Percentiles rank a stretch among this genome's conserved stretches.
Conservation (phyloP, 2,113 vertebrate species). For the Eleginops maclovinus region DNA sequence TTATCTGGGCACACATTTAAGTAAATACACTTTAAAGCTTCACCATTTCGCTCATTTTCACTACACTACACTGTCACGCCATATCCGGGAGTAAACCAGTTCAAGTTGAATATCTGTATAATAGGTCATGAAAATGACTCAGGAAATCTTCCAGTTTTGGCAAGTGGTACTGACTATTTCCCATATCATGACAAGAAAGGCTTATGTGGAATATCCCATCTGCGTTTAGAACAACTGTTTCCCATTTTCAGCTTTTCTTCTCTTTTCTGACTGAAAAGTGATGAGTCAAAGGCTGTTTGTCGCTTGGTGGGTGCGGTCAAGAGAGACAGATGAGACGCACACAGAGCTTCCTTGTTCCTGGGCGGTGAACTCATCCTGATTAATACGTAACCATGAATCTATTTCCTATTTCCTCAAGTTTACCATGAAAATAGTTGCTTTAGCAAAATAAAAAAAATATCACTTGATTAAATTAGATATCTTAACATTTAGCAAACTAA, state of each 20-base stretch:
- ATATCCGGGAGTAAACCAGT: not conserved
- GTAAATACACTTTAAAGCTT: not conserved
- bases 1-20: not conserved
- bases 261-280: slow-evolving; percentile 2
- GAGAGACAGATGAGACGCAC: slow-evolving; percentile 19
- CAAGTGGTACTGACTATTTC: not conserved
- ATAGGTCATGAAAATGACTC: slow-evolving; percentile 4
- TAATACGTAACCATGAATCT: slow-evolving; percentile 14
- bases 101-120: not conserved
- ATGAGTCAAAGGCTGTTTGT: slow-evolving; percentile 39
- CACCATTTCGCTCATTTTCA: not conserved
- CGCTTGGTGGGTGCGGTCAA: not conserved
- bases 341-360: slow-evolving; percentile 24
- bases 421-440: not conserved
- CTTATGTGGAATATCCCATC: not conserved
- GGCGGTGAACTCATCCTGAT: not conserved
- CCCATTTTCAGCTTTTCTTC: slow-evolving; percentile 10
- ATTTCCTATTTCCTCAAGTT: not conserved
- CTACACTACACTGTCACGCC: not conserved
- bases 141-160: not conserved
- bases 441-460: slow-evolving; percentile 33
- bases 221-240: slow-evolving; percentile 13
- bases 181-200: slow-evolving; percentile 7
- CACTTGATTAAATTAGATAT: slow-evolving; percentile 19
- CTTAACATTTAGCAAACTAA: not conserved